phyloP scores from a whole-genome alignment of 2,113 vertebrate genomes.

The Aplodontia rufa region DNA sequence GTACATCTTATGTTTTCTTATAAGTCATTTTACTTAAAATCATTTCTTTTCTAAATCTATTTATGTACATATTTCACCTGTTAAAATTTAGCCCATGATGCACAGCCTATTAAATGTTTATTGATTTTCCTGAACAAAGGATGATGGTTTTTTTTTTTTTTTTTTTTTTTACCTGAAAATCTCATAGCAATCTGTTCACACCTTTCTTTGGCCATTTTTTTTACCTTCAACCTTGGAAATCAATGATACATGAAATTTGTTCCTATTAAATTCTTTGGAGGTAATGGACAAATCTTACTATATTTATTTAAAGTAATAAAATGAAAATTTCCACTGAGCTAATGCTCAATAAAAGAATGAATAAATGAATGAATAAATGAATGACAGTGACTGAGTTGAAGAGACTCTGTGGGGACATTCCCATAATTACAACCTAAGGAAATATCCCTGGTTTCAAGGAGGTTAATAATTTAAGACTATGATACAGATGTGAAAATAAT shows the following conservation, averaged over 20 bases:
- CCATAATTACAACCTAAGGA: background rate
- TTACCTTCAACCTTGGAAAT: background rate
- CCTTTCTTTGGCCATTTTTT: background rate
- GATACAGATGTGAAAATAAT: background rate
- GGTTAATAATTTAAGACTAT: background rate
- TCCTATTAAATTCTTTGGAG: background rate
- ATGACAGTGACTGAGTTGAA: background rate
- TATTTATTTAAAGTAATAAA: background rate
- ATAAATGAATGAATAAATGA: background rate
- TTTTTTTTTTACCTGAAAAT: background rate
- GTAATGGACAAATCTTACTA: background rate
- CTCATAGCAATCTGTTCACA: background rate
- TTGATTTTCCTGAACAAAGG: background rate
- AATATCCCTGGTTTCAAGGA: background rate
- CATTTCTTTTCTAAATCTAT: background rate
- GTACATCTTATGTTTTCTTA: background rate
- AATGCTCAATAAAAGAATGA: background rate
- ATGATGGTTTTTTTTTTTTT: background rate
- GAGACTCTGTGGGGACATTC: background rate
- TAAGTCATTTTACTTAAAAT: background rate
- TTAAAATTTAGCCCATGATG: background rate
- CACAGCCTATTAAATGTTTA: background rate
- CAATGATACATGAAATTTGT: background rate
- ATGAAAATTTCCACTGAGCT: background rate
- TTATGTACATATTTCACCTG: background rate